phyloP scores from a whole-genome alignment of 2,113 vertebrate genomes.

The Urocitellus parryii region DNA sequence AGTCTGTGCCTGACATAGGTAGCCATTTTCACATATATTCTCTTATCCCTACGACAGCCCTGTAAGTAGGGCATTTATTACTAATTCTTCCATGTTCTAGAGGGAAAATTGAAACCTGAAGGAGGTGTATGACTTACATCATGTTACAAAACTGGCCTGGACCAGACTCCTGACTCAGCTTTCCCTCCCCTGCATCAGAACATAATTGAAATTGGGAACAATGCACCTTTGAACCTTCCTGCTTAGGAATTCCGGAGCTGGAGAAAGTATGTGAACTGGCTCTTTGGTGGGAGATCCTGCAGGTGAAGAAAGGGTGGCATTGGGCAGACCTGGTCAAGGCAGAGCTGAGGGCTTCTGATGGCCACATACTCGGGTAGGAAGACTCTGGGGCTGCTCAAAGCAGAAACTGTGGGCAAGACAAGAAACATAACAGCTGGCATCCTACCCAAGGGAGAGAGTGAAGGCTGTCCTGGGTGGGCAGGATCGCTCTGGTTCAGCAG shows the following conservation, averaged over 20 bases:
- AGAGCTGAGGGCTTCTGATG: not conserved
- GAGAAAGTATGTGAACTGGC: not conserved
- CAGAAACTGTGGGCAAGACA: not conserved
- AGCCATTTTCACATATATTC: not conserved
- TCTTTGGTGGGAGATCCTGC: not conserved
- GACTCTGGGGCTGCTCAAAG: fast-evolving
- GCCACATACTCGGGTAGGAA: not conserved
- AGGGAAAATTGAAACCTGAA: not conserved
- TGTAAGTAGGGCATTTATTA: not conserved
- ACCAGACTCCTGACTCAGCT: not conserved
- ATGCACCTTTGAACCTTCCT: not conserved
- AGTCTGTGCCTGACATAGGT: not conserved
- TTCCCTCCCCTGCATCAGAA: not conserved
- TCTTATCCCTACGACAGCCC: not conserved
- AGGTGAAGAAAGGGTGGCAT: not conserved
- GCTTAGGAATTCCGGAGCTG: not conserved
- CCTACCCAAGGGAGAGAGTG: not conserved
- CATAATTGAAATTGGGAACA: not conserved
- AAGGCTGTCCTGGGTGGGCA: not conserved
- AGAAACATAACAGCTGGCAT: not conserved
- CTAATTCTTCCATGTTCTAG: not conserved
- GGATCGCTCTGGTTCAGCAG: not conserved
- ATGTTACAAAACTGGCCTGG: not conserved
- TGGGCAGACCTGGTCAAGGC: not conserved
- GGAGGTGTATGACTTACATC: not conserved